Percentiles rank a stretch among this genome's conserved stretches.
Evolutionary conservation across 2,797 vertebrate genomes (phyloP).

Genomic region (Esox masquinongy): DNA sequence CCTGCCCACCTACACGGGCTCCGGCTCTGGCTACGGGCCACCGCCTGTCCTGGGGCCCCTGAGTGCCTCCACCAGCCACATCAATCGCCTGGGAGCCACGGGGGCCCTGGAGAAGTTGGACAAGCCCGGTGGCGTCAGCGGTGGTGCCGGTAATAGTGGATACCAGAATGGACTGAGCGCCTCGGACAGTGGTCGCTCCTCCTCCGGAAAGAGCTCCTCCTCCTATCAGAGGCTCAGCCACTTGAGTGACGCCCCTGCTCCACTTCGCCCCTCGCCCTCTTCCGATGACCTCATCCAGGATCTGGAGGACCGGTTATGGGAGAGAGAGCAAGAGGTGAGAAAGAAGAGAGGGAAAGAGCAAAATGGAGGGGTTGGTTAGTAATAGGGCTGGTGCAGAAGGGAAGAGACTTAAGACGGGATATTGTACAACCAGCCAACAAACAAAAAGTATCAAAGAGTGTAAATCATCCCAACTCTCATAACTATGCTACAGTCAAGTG

Average conservation of each 20-base stretch:
- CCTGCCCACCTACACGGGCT: conserved; percentile 89
- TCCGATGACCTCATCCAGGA: conserved; percentile 97
- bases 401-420: neutral
- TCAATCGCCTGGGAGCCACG: conserved; percentile 88
- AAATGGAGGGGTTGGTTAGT: neutral
- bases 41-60: conserved; percentile 91
- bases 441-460: neutral
- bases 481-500: neutral
- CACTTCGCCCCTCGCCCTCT: conserved; percentile 89
- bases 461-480: neutral
- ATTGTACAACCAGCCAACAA: neutral
- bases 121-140: conserved; percentile 57
- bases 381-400: neutral
- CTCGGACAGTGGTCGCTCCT: conserved; percentile 94
- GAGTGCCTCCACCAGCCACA: conserved; percentile 98
- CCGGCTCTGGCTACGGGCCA: conserved; percentile 80
- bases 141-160: neutral
- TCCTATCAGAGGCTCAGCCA: conserved; percentile 93
- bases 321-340: conserved; percentile 95
- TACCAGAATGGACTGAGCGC: conserved; percentile 89
- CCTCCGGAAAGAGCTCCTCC: conserved; percentile 91
- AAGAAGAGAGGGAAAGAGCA: too few relatives aligned
- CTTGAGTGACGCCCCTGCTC: conserved; percentile 83
- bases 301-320: conserved; percentile 94
- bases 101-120: conserved; percentile 78